Percentiles rank a stretch among this genome's conserved stretches.
Evolutionary conservation across 1,140 invertebrate genomes (phyloP).

Genomic region (Araneus ventricosus): DNA sequence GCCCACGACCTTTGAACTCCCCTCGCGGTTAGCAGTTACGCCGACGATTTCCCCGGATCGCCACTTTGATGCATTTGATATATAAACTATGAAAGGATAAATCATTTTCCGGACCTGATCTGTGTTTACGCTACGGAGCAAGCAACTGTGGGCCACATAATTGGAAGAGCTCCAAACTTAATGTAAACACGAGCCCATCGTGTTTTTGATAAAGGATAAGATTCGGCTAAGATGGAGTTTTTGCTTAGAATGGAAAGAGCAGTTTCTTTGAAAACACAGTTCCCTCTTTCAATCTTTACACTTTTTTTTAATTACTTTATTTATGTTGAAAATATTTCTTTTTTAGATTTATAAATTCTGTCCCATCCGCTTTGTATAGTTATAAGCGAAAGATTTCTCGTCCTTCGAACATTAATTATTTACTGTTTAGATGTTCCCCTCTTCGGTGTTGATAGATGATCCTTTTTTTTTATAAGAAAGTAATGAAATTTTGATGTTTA

Average conservation of each 20-base stretch:
- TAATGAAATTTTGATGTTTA: neutral
- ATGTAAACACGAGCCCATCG: conserved; percentile 33
- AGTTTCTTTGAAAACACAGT: neutral
- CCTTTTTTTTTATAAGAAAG: neutral
- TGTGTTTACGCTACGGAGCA: conserved; percentile 37
- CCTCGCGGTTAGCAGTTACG: neutral
- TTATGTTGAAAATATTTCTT: neutral
- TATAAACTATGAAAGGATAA: conserved; percentile 51
- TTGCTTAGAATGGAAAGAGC: neutral
- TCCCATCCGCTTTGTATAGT: neutral
- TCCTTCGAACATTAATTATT: too few relatives aligned
- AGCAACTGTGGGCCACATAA: conserved; percentile 23
- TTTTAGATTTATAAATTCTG: neutral
- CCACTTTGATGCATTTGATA: conserved; percentile 40
- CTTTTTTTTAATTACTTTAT: conserved; percentile 4
- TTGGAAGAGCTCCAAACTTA: conserved; percentile 39
- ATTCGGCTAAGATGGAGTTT: neutral
- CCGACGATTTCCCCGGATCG: conserved; percentile 6
- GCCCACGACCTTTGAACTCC: neutral
- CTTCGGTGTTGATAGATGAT: neutral
- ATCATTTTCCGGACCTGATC: conserved; percentile 21
- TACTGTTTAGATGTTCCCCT: too few relatives aligned
- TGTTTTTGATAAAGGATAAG: conserved; percentile 55
- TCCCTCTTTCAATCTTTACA: neutral
- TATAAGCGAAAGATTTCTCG: too few relatives aligned